Evolutionary conservation across 2,888 invertebrate species (phyloP), one percentile per base, ranked within the genome.

Genomic region (Coecobrya sp.): DNA sequence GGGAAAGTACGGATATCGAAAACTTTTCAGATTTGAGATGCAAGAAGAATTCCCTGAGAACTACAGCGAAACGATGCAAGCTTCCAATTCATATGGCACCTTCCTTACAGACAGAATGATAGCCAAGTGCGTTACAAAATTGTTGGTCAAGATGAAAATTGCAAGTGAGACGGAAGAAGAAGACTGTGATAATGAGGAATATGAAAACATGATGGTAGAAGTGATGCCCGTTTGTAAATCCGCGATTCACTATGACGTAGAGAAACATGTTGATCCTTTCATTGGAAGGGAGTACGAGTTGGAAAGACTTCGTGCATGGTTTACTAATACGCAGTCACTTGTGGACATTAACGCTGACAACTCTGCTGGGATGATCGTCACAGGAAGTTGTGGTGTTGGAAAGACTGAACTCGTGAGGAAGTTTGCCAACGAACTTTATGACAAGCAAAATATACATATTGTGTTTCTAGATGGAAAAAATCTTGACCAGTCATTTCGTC

Each of bases 331-430:
- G 2, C n/a, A n/a, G n/a, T n/a, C n/a, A n/a, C n/a, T n/a, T n/a
- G 36, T 7, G 2, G 3, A 2, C 2, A 36, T 4, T 7, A 36
- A 36, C 36, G 7, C 2, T 7, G 7, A 36, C 36, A 36, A 36
- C 36, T 36, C 3, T 7, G 36, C 65, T 22, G 65, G n/a, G 0
- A 59, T 11, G 59, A 19, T 59, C 1, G 2, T 59, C n/a, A 59
- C 65, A 22, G 65, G 65, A 65, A 27, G 65, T 65, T 65, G 65
- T 13, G 65, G 65, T 25, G 13, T 65, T 25, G 65, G 65, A 3
- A 65, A 65, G 25, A 27, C 65, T 0, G 25, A 65, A 22, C 65
- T 65, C 0, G 65, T 65, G 1, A 25, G 65, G 25, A 65, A 65
- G 11, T 65, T 65, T 65, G 25, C 25, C 65, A 25, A 25, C 13